Conservation (phyloP, 2,888 invertebrate genomes). For the Xanthorhoe spadicearia region DNA sequence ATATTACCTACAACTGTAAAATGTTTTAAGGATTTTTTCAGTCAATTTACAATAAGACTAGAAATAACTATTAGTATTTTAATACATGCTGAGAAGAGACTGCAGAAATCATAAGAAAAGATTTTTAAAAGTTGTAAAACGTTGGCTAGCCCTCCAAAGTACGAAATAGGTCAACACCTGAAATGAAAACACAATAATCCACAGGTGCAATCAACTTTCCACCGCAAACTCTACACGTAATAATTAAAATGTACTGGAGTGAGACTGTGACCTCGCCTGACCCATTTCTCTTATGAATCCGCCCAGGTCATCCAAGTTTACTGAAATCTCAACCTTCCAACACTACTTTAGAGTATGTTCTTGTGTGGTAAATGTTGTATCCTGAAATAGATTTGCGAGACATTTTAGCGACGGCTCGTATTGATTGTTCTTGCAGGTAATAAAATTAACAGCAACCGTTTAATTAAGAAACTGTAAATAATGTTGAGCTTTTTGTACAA, state of each 20-base stretch:
- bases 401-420: slow-evolving; percentile 59
- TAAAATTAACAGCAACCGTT: slow-evolving; percentile 40
- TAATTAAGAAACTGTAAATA: slow-evolving; percentile 15
- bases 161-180: slow-evolving; percentile 8
- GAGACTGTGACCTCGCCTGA: slow-evolving; percentile 68
- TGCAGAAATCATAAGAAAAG: too few relatives aligned
- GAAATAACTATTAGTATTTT: too few relatives aligned
- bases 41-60: too few relatives aligned
- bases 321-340: slow-evolving; percentile 46
- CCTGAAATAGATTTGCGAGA: slow-evolving; percentile 71
- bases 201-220: slow-evolving; percentile 49
- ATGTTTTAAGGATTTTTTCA: too few relatives aligned
- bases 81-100: too few relatives aligned
- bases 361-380: slow-evolving; percentile 26
- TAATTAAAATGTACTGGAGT: slow-evolving; percentile 70
- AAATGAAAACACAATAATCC: slow-evolving; percentile 37
- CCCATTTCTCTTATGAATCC: slow-evolving; percentile 70
- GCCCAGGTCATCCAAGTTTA: slow-evolving; percentile 56
- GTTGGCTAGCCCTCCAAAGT: not conserved
- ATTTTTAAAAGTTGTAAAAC: not conserved
- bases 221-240: slow-evolving; percentile 46
- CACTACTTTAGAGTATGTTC: slow-evolving; percentile 35
- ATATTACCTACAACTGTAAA: not conserved
- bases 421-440: slow-evolving; percentile 62
- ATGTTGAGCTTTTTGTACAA: too few relatives aligned